Evolutionary conservation across 2,113 vertebrate genomes (phyloP), one percentile per base, ranked within the genome.

Genomic region (Tetrao urogallus): DNA sequence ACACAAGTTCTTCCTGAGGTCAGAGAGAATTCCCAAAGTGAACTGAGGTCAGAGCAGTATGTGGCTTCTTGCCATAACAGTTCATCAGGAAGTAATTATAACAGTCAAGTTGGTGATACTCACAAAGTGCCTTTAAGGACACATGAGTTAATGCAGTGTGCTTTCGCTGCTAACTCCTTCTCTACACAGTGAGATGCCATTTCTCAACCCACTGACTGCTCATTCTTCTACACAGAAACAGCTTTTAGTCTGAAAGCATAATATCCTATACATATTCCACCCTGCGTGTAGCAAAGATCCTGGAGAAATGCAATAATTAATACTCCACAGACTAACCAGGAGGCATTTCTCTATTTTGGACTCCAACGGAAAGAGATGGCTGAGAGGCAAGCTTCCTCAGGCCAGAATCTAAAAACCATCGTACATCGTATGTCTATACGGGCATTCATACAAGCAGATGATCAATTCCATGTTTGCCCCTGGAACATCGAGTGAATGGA

Each of bases 31-130:
- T 92, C 69, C 65, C 36, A 38, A 40, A 77, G 82, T 80, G 56
- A 80, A 13, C 60, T 86, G 56, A 71, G 79, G 88, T 91, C 50
- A 52, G 13, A 52, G 50, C 64, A 88, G 42, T 86, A 34, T 42
- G 52, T 88, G 72, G 45, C 27, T 86, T 91, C 72, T 77, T 80
- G 79, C 38, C 38, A 20, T 60, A 86, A 38, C 25, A 64, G 24
- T 88, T 94, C 2, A 50, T 76, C 71, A 91, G 85, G 83, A 91
- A 88, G 74, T 56, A 80, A 86, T 91, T 34, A 56, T 9, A 36
- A 12, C 71, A 88, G 45, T 86, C 34, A 64, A 47, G 40, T 8
- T 86, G 56, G 19, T 91, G 56, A 64, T 83, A 56, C 15, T 82
- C 81, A 74, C 24, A 58, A 89, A 83, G 58, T 42, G 24, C 28